Percentiles rank a stretch among this genome's conserved stretches.
These are phyloP conservation scores for Recurvirostra avosetta DNA, from an alignment of 2,113 vertebrate genomes.

Conservation along the genomic window DNA sequence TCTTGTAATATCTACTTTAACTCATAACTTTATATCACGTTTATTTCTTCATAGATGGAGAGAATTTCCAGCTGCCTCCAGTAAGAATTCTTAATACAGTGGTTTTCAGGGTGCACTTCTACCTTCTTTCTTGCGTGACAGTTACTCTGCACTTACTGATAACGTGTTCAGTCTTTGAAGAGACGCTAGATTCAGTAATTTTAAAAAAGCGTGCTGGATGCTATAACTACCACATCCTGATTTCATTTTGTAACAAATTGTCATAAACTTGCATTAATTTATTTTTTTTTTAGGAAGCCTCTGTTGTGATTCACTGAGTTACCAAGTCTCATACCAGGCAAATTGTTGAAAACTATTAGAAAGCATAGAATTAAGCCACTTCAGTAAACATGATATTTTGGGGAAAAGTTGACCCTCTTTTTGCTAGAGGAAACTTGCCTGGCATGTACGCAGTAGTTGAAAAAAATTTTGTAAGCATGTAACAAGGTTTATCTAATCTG, in stretches of 20 bases:
- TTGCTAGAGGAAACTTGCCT: background rate
- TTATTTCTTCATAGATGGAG: background rate
- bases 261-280: background rate
- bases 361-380: background rate
- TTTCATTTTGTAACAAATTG: background rate
- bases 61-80: background rate
- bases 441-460: accelerated
- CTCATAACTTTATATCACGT: background rate
- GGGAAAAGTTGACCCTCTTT: background rate
- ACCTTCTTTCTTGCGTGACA: background rate
- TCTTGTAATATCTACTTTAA: accelerated
- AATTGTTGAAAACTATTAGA: background rate
- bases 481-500: background rate
- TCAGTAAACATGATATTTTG: background rate
- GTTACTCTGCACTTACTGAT: background rate
- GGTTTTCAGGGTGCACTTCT: background rate
- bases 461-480: background rate
- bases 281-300: background rate
- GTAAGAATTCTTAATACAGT: background rate
- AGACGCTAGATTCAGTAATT: background rate
- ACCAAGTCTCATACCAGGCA: background rate
- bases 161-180: background rate
- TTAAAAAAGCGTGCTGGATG: background rate
- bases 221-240: background rate
- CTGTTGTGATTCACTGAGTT: background rate